Evolutionary conservation across 2,888 invertebrate genomes (phyloP).

Genomic region (Caenorhabditis becei): DNA sequence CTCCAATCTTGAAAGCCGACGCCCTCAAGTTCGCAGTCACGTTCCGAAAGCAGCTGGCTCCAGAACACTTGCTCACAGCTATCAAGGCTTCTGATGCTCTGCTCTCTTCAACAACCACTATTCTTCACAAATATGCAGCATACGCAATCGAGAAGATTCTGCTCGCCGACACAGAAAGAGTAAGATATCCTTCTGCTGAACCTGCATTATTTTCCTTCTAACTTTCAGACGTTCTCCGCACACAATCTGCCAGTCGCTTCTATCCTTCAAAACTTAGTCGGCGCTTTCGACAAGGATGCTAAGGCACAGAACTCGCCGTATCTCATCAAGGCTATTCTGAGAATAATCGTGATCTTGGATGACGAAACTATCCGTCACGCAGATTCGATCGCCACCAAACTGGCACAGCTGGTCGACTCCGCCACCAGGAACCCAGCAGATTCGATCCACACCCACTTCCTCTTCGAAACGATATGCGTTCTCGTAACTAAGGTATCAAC

Average conservation of each 20-base stretch:
- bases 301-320: conserved; percentile 94
- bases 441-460: conserved; percentile 97
- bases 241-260: conserved; percentile 87
- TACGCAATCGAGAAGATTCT: conserved; percentile 92
- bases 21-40: conserved; percentile 95
- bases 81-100: conserved; percentile 82
- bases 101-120: conserved; percentile 47
- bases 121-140: conserved; percentile 91
- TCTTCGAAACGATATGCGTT: conserved; percentile 95
- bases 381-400: conserved; percentile 70
- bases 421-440: conserved; percentile 86
- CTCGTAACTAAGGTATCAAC: conserved; percentile 82
- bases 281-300: conserved; percentile 85
- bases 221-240: conserved; percentile 83
- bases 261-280: conserved; percentile 88
- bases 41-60: conserved; percentile 92
- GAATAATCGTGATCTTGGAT: conserved; percentile 76
- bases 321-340: conserved; percentile 90
- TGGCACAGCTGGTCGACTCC: conserved; percentile 71
- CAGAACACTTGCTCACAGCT: conserved; percentile 87
- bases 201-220: neutral
- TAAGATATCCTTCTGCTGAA: conserved; percentile 7
- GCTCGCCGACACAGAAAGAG: conserved; percentile 82
- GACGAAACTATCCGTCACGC: conserved; percentile 71
- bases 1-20: conserved; percentile 90